phyloP scores from a whole-genome alignment of 2,888 invertebrate species.

The Protula sp. region DNA sequence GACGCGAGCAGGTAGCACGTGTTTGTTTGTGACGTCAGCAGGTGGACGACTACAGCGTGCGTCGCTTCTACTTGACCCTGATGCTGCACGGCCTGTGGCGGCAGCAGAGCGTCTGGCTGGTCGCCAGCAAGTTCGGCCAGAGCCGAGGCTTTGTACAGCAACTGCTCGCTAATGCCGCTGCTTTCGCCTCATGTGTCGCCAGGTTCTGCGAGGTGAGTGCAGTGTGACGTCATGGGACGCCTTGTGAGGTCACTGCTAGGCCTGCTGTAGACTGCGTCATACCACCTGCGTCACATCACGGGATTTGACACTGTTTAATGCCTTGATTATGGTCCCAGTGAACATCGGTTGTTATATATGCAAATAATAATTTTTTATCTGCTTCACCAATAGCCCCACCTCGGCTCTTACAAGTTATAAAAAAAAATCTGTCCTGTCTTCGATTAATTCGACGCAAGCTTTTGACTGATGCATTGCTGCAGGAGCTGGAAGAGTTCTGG shows the following conservation, averaged over 20 bases:
- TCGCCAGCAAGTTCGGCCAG: slow-evolving; percentile 66
- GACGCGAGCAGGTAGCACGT: too few species aligned
- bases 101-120: slow-evolving; percentile 54
- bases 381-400: too few species aligned
- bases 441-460: too few species aligned
- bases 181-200: slow-evolving; percentile 71
- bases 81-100: slow-evolving; percentile 69
- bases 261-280: background rate
- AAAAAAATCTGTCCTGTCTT: too few species aligned
- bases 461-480: too few species aligned
- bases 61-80: slow-evolving; percentile 78
- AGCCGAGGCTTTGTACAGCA: slow-evolving; percentile 76
- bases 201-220: slow-evolving; percentile 67
- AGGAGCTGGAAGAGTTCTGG: slow-evolving; percentile 76
- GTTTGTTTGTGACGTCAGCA: too few species aligned
- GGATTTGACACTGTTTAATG: too few species aligned
- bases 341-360: too few species aligned
- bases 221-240: background rate
- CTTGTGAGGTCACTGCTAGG: too few species aligned
- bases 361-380: too few species aligned
- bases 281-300: background rate
- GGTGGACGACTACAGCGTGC: slow-evolving; percentile 57
- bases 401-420: too few species aligned
- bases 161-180: slow-evolving; percentile 66
- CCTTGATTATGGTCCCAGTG: too few species aligned